Evolutionary conservation across 2,888 invertebrate genomes (phyloP), one percentile per base, ranked within the genome.

Genomic region (Synergus japonicus): DNA sequence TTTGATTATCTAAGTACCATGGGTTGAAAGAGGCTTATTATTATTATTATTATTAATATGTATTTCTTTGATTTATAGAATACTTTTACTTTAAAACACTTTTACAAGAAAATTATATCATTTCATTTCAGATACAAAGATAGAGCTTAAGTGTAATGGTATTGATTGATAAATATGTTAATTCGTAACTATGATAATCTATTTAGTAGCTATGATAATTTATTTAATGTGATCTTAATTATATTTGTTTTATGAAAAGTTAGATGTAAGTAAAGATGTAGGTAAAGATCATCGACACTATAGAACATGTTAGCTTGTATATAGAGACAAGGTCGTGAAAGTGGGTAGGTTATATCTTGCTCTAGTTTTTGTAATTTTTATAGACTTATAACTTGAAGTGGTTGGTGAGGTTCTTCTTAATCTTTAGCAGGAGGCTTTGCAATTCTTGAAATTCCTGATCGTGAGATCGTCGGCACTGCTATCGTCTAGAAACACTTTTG

Each of bases 361-460:
- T 69, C 46, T 49, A 69, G 9, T 29, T 49, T 29, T 22, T 49
- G 8, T 69, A 69, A 29, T 69, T 44, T 49, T 43, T 41, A 37
- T 37, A 43, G 15, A 41, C 43, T 15, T 66, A 66, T n/a, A 66
- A 66, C 41, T 66, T 66, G n/a, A 66, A 66, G 10, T 43, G 65
- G 60, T 63, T 63, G 18, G 18, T 18, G 4, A 66, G 18, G 49
- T 49, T 69, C 18, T 73, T 49, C 29, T 3, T 73, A 73, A 54
- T 54, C 54, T 22, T 73, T 18, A 73, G 7, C 10, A 37, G 73
- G 49, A 66, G 37, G 22, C 37, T 73, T 54, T 73, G 37, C 37
- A 49, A n/a, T 73, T 73, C 73, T 54, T 37, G 73, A 54, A 54
- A 73, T 73, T 54, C 54, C 29, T 37, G 15, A 73, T 73, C 44